Conservation (phyloP, 2,113 vertebrate genomes). For the Lophochroa leadbeateri region DNA sequence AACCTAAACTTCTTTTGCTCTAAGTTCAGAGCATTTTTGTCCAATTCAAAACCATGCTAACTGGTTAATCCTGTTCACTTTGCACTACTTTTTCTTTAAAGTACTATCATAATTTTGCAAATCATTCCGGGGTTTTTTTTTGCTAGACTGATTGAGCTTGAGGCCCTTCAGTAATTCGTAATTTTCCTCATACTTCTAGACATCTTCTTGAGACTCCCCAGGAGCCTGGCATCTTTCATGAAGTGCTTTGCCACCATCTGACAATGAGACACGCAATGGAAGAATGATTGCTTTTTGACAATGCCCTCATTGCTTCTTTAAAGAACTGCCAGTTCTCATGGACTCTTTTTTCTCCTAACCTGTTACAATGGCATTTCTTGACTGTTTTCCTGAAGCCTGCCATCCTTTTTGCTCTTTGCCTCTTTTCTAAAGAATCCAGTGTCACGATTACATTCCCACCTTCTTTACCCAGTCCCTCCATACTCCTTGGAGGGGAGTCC, state of each 20-base stretch:
- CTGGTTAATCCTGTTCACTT: neutral
- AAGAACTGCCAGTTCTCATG: neutral
- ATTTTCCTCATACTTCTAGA: neutral
- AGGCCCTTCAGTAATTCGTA: neutral
- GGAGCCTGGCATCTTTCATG: neutral
- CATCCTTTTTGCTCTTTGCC: neutral
- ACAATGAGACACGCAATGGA: neutral
- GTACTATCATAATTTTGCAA: neutral
- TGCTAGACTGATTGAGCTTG: neutral
- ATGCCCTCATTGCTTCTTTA: neutral
- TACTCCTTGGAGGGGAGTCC: neutral
- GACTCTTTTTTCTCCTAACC: neutral
- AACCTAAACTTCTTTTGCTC: neutral
- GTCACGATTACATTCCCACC: neutral
- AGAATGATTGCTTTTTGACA: neutral
- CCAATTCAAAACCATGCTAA: neutral
- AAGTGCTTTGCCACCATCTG: neutral
- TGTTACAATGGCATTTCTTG: neutral
- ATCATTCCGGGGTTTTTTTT: rapidly evolving
- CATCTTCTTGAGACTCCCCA: neutral
- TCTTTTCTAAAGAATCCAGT: neutral
- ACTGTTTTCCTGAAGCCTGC: neutral
- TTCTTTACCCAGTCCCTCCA: neutral
- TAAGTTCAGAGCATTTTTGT: neutral
- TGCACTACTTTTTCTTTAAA: neutral